Percentiles rank a stretch among this genome's conserved stretches.
phyloP scores from a whole-genome alignment of 2,113 vertebrate genomes.

The Onychostruthus taczanowskii region DNA sequence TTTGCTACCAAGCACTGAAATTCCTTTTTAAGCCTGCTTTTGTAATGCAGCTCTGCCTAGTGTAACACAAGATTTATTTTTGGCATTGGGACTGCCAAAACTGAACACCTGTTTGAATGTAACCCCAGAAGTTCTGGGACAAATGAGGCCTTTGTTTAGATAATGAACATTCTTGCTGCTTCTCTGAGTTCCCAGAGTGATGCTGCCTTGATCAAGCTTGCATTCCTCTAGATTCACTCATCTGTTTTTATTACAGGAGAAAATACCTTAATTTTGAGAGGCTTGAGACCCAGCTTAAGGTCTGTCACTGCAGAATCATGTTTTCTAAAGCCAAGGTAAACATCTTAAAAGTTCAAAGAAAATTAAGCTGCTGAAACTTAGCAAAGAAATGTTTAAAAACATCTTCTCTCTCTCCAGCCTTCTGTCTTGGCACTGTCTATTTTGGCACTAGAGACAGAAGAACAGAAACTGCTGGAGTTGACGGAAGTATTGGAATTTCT shows the following conservation, averaged over 20 bases:
- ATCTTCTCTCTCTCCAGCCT: slow-evolving; percentile 74
- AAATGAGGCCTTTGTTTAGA: not conserved
- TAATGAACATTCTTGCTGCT: not conserved
- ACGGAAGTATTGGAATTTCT: slow-evolving; percentile 77
- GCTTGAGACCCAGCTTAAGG: slow-evolving; percentile 93
- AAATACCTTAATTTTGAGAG: slow-evolving; percentile 85
- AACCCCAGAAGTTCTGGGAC: not conserved
- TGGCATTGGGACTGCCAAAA: not conserved
- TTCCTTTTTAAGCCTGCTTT: not conserved
- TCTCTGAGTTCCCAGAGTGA: not conserved
- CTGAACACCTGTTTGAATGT: not conserved
- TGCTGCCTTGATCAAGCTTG: not conserved
- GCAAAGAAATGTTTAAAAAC: not conserved
- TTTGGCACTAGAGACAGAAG: slow-evolving; percentile 82
- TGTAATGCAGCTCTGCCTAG: not conserved
- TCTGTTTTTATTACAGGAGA: slow-evolving; percentile 72
- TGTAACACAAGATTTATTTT: not conserved
- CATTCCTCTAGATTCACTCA: not conserved
- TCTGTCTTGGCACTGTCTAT: slow-evolving; percentile 89
- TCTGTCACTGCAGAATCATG: slow-evolving; percentile 88
- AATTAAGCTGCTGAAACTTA: not conserved
- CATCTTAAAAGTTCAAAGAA: not conserved
- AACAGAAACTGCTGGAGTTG: slow-evolving; percentile 78
- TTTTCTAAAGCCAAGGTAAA: slow-evolving; percentile 96
- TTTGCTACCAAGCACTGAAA: not conserved